Evolutionary conservation across 2,888 invertebrate genomes (phyloP).

Genomic region (Tromatobia lineatoria): DNA sequence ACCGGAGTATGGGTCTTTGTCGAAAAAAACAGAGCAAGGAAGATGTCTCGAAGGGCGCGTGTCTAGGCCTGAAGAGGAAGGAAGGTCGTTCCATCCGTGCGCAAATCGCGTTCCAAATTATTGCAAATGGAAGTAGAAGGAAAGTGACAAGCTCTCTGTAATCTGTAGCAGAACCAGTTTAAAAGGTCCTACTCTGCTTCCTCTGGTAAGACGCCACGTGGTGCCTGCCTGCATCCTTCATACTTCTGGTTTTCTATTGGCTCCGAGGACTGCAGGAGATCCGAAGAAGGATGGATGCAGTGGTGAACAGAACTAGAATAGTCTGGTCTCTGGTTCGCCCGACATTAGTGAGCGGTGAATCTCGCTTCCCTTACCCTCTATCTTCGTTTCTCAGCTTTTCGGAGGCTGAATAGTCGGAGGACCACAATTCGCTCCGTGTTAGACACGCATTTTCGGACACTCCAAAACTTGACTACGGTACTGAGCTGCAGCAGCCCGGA

Average conservation of each 20-base stretch:
- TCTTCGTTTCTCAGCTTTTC: constrained; percentile 23
- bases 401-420: constrained; percentile 27
- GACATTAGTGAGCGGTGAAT: constrained; percentile 71
- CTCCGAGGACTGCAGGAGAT: constrained; percentile 21
- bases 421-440: constrained; percentile 66
- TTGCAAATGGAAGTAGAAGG: constrained; percentile 24
- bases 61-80: constrained; percentile 55
- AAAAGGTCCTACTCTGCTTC: constrained; percentile 61
- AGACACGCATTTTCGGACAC: constrained; percentile 69
- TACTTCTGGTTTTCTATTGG: neutral
- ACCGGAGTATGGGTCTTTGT: constrained; percentile 5
- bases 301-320: constrained; percentile 10
- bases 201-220: constrained; percentile 58
- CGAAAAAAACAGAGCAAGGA: constrained; percentile 41
- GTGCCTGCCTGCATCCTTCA: constrained; percentile 38
- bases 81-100: constrained; percentile 18
- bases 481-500: neutral
- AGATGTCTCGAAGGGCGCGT: constrained; percentile 62
- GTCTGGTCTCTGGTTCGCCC: constrained; percentile 57
- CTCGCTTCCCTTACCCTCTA: constrained; percentile 16
- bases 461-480: constrained; percentile 7
- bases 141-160: constrained; percentile 62
- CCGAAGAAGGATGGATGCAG: neutral
- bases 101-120: constrained; percentile 33
- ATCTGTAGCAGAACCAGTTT: constrained; percentile 34